Base-by-base conservation (phyloP, 2,888 invertebrate genomes). In the Apamea monoglypha region DNA sequence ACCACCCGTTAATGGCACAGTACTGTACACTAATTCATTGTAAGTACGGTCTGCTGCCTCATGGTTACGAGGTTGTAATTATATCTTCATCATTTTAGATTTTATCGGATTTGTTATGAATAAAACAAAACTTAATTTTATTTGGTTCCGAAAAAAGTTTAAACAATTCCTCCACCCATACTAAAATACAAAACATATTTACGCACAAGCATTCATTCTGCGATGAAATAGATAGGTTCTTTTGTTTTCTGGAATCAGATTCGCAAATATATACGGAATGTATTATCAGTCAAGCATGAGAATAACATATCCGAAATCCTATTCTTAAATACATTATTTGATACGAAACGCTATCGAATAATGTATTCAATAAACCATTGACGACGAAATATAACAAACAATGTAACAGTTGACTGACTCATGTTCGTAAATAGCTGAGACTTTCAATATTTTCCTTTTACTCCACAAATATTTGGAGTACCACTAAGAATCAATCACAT, bases 361-460 rank as follows among this genome's bases (percentile, higher is more conserved):
- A 36, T 36, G 21, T 36, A 64, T 59, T 67, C 59, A 63, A 53
- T 78, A 74, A 86, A 44, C 74, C 47, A 56, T 69, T 59, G 67
- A 59, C 47, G 56, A 70, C 40, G 47, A 78, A 83, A 79, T 73
- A 73, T 66, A 72, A 68, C 50, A 83, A 74, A 64, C 72, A 86
- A 64, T 75, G 74, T 78, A 72, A 83, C 74, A n/a, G 72, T 70
- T 83, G 87, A 75, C 70, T 84, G 72, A 73, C n/a, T 72, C 63
- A 6, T n/a, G 29, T 56, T 68, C 53, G 61, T 72, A 79, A 73
- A 84, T 84, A 74, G 56, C 64, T n/a, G 66, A 68, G 44, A 59
- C 50, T 64, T 77, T 74, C 68, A 81, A 87, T 85, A 77, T 84
- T 80, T 74, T 80, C 59, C 16, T 74, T 79, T 61, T 47, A 50